phyloP scores from a whole-genome alignment of 1,140 invertebrate species.

The Myzus persicae region DNA sequence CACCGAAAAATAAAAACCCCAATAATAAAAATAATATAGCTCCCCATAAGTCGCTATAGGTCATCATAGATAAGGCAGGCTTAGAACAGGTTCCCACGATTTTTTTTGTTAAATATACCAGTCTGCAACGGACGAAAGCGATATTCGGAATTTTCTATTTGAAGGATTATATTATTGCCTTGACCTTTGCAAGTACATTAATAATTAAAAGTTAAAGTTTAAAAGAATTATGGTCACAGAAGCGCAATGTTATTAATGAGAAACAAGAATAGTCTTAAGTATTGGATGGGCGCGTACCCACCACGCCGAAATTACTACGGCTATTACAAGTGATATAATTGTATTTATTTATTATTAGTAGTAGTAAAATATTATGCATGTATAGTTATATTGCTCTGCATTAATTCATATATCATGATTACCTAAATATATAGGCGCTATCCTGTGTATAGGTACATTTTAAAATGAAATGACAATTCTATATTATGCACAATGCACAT shows the following conservation, averaged over 20 bases:
- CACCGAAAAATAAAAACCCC: not conserved
- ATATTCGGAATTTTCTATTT: not conserved
- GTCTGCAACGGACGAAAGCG: no score
- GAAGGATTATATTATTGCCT: not conserved
- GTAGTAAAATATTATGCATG: no score
- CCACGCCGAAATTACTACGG: not conserved
- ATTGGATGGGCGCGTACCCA: not conserved
- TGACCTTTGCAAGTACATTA: not conserved
- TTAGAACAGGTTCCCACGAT: not conserved
- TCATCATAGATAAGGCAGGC: not conserved
- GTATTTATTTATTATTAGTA: not conserved
- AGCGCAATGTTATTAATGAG: not conserved
- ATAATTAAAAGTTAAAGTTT: not conserved
- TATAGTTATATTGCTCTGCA: not conserved
- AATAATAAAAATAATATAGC: not conserved
- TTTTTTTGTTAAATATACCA: not conserved
- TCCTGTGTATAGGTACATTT: not conserved
- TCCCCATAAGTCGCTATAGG: not conserved
- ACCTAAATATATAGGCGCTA: not conserved
- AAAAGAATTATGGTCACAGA: not conserved
- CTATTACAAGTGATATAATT: not conserved
- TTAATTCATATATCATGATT: no score
- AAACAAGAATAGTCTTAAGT: not conserved
- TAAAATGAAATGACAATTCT: not conserved
- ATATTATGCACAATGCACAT: not conserved